Conservation (phyloP, 2,888 invertebrate genomes). For the Xestoiulus laeticollis region DNA sequence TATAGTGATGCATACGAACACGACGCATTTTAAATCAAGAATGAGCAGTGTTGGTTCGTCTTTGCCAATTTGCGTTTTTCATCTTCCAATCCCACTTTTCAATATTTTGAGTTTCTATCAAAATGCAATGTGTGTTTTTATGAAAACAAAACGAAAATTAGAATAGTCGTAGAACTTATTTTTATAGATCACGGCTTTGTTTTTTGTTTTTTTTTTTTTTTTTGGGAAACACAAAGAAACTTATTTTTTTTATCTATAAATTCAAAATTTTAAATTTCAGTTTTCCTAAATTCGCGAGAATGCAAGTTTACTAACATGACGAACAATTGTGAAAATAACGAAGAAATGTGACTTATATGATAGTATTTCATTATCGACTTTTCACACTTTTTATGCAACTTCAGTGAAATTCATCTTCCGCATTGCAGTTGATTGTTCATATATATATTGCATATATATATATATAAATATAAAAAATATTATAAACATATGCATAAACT, state of each 20-base stretch:
- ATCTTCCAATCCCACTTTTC: background rate
- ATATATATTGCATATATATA: too few species aligned
- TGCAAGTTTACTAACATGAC: background rate
- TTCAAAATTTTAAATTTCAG: background rate
- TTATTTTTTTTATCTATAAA: background rate
- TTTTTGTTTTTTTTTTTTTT: too few species aligned
- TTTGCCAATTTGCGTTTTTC: background rate
- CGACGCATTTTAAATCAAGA: background rate
- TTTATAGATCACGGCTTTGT: background rate
- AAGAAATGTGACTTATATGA: slow-evolving; percentile 27
- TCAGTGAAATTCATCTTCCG: slow-evolving; percentile 39
- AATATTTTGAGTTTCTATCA: background rate
- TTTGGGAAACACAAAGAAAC: background rate
- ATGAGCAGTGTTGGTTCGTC: background rate
- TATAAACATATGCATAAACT: slow-evolving; percentile 37
- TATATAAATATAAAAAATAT: slow-evolving; percentile 13
- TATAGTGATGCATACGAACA: slow-evolving; percentile 8
- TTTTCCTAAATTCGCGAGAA: background rate
- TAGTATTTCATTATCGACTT: slow-evolving; percentile 33
- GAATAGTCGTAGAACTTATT: background rate
- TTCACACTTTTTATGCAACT: slow-evolving; percentile 40
- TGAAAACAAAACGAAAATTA: background rate
- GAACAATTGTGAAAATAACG: background rate
- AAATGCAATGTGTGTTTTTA: background rate
- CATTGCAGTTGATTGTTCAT: slow-evolving; percentile 35